Conservation (phyloP, 2,888 invertebrate species). For the Acrocera orbiculus region DNA sequence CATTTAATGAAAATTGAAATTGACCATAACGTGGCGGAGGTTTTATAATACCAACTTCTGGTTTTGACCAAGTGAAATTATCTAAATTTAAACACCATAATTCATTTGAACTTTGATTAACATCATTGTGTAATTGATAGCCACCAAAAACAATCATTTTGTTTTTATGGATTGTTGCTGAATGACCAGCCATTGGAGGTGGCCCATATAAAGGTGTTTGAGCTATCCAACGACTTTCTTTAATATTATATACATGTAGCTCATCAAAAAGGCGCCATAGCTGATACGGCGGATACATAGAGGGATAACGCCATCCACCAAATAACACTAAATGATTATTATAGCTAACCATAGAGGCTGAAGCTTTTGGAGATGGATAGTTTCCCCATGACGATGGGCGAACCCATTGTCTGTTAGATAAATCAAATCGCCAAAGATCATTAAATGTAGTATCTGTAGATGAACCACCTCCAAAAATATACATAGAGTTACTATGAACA, state of each 20-base stretch:
- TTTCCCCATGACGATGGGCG: slow-evolving; percentile 58
- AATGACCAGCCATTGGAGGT: slow-evolving; percentile 68
- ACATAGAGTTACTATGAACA: slow-evolving; percentile 70
- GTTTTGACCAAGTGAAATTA: slow-evolving; percentile 59
- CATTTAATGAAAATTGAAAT: slow-evolving; percentile 69
- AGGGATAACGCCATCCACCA: slow-evolving; percentile 92
- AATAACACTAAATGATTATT: slow-evolving; percentile 69
- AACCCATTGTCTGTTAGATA: slow-evolving; percentile 70
- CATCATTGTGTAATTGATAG: slow-evolving; percentile 34
- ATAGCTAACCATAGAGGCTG: slow-evolving; percentile 80
- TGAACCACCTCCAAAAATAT: slow-evolving; percentile 91
- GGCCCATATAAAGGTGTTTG: slow-evolving; percentile 18
- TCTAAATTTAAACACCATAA: slow-evolving; percentile 76
- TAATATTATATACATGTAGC: slow-evolving; percentile 71
- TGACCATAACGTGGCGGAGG: slow-evolving; percentile 84
- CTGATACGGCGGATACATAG: slow-evolving; percentile 66
- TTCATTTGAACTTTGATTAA: slow-evolving; percentile 51
- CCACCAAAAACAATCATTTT: slow-evolving; percentile 75
- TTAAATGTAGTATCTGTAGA: slow-evolving; percentile 89
- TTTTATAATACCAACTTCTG: slow-evolving; percentile 45
- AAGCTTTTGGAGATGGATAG: slow-evolving; percentile 92
- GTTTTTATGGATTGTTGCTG: slow-evolving; percentile 67
- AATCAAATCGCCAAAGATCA: slow-evolving; percentile 87
- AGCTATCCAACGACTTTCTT: slow-evolving; percentile 56
- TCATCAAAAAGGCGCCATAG: slow-evolving; percentile 82